These are phyloP conservation scores for Trissolcus basalis DNA, from an alignment of 1,140 invertebrate species.

Conservation along the genomic window DNA sequence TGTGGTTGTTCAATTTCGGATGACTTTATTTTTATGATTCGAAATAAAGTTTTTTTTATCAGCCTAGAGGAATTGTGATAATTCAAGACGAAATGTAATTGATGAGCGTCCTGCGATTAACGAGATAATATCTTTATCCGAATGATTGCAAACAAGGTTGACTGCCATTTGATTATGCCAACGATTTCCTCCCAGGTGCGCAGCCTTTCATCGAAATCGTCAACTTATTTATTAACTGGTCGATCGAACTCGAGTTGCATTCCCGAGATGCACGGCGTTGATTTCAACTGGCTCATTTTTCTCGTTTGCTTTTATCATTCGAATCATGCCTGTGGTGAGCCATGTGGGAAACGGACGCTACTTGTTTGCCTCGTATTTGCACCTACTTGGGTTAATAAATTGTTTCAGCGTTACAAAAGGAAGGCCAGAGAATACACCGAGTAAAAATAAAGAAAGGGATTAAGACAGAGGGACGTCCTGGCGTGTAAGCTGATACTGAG, in stretches of 20 bases:
- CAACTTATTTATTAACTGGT: slow-evolving; percentile 27
- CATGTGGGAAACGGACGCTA: slow-evolving; percentile 33
- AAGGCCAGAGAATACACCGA: slow-evolving; percentile 9
- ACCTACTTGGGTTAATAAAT: slow-evolving; percentile 48
- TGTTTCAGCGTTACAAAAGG: slow-evolving; percentile 25
- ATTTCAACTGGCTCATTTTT: slow-evolving; percentile 21
- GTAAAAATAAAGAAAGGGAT: slow-evolving; percentile 18
- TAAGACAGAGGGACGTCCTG: slow-evolving; percentile 42
- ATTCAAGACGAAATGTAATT: too few relatives aligned
- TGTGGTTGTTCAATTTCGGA: too few relatives aligned
- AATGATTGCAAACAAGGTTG: not conserved
- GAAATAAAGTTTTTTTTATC: too few relatives aligned
- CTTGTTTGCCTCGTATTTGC: slow-evolving; percentile 27
- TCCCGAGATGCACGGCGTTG: slow-evolving; percentile 22
- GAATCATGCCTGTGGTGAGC: slow-evolving; percentile 13
- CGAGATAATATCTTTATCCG: not conserved
- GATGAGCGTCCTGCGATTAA: too few relatives aligned
- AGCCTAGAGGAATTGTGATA: too few relatives aligned
- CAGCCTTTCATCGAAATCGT: slow-evolving; percentile 7
- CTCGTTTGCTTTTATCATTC: slow-evolving; percentile 23
- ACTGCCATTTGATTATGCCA: not conserved
- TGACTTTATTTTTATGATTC: too few relatives aligned
- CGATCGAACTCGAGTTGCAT: slow-evolving; percentile 12
- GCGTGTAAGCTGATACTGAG: slow-evolving; percentile 47
- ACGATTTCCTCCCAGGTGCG: not conserved